Evolutionary conservation across 2,888 invertebrate species (phyloP).

Genomic region (Volucella inflata): DNA sequence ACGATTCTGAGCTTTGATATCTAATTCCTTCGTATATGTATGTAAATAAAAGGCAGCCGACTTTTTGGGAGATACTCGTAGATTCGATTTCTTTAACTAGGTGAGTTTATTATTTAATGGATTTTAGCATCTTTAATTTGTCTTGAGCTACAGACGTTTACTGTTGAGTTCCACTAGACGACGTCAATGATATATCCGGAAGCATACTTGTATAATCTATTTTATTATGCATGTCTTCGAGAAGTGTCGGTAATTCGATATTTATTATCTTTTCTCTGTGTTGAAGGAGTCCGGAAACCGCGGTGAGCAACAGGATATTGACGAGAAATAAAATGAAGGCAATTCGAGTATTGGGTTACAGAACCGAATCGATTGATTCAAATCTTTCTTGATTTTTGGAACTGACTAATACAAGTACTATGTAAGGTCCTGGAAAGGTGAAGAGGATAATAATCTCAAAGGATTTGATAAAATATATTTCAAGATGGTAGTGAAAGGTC

Average conservation of each 20-base stretch:
- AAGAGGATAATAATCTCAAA: too few relatives aligned
- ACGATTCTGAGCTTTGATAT: neutral
- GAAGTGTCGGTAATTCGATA: slow-evolving; percentile 1
- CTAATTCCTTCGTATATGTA: neutral
- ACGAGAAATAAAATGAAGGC: neutral
- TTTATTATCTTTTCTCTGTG: too few relatives aligned
- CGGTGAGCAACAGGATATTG: slow-evolving; percentile 26
- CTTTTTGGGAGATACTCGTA: slow-evolving; percentile 31
- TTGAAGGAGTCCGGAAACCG: neutral
- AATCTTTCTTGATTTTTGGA: too few relatives aligned
- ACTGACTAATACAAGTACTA: too few relatives aligned
- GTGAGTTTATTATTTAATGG: slow-evolving; percentile 41
- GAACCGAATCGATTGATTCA: neutral
- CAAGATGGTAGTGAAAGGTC: too few relatives aligned
- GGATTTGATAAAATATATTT: too few relatives aligned
- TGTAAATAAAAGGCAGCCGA: slow-evolving; percentile 23
- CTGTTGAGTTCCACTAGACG: neutral
- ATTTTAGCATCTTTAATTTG: slow-evolving; percentile 9
- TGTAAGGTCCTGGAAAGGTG: too few relatives aligned
- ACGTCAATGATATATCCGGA: neutral
- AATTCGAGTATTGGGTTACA: neutral
- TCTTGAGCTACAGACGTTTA: neutral
- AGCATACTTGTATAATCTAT: neutral
- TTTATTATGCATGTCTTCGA: neutral
- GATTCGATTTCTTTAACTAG: slow-evolving; percentile 35